Percentiles rank a stretch among this genome's conserved stretches.
Conservation (phyloP, 2,888 invertebrate species). For the Rhorus exstirpatorius region DNA sequence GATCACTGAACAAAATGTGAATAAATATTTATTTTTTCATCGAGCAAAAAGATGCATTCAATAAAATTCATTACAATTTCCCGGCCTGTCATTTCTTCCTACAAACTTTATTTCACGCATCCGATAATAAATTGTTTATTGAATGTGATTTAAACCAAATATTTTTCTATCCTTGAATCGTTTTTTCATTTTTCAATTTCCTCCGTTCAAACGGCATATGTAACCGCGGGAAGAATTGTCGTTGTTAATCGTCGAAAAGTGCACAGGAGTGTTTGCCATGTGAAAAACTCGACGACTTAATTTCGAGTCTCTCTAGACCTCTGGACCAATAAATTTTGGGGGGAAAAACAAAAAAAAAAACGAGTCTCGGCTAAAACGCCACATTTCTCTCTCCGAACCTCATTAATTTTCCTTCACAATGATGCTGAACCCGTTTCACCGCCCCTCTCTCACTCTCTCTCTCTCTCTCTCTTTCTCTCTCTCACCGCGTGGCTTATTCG, state of each 20-base stretch:
- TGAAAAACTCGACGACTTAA: slow-evolving; percentile 34
- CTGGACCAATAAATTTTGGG: slow-evolving; percentile 34
- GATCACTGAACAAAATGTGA: too few species aligned
- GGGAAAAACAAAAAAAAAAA: slow-evolving; percentile 18
- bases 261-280: slow-evolving; percentile 16
- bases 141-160: too few species aligned
- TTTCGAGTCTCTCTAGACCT: slow-evolving; percentile 11
- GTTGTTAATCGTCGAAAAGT: slow-evolving; percentile 28
- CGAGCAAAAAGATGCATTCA: too few species aligned
- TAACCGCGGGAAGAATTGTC: not conserved
- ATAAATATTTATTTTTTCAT: too few species aligned
- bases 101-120: too few species aligned
- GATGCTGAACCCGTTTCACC: slow-evolving; percentile 10
- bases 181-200: not conserved
- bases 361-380: slow-evolving; percentile 13
- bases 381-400: slow-evolving; percentile 21
- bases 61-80: too few species aligned
- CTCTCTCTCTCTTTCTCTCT: slow-evolving; percentile 6
- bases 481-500: slow-evolving; percentile 1
- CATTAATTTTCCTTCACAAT: slow-evolving; percentile 56
- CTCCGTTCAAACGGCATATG: not conserved
- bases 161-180: not conserved
- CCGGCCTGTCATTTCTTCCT: too few species aligned
- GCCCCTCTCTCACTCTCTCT: not conserved
- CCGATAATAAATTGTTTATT: too few species aligned